A percentile compares a stretch with the other conserved stretches of the same genome.
Evolutionary conservation across 2,888 invertebrate genomes (phyloP).

Genomic region (Aleiodes leptofemur): DNA sequence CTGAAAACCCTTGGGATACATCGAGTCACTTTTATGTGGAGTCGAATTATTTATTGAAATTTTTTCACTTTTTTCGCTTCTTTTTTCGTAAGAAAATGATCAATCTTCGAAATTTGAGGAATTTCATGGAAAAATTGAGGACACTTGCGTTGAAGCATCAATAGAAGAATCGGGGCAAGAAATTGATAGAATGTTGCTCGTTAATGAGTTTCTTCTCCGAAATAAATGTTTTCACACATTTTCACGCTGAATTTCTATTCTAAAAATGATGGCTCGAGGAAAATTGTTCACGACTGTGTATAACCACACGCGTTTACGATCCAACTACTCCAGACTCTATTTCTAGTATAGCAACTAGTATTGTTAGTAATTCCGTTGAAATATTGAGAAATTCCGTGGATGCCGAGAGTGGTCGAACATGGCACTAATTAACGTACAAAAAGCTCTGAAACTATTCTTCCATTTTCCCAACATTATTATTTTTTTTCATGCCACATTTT

Average conservation of each 20-base stretch:
- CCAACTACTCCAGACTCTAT: slow-evolving; percentile 23
- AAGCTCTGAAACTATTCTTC: slow-evolving; percentile 20
- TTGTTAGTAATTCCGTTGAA: slow-evolving; percentile 38
- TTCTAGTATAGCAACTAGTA: slow-evolving; percentile 17
- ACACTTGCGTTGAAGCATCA: no score
- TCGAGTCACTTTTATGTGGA: no score
- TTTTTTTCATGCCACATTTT: slow-evolving; percentile 2
- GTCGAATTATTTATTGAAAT: no score
- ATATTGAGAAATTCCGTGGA: slow-evolving; percentile 45
- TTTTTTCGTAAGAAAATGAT: no score
- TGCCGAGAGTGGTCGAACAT: slow-evolving; percentile 9
- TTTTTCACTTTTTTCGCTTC: no score
- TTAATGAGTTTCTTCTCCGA: neutral
- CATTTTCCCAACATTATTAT: neutral
- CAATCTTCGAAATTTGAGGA: no score
- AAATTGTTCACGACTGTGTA: slow-evolving; percentile 7
- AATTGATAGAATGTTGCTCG: no score
- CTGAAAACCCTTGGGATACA: neutral
- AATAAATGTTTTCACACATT: neutral
- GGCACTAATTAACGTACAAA: slow-evolving; percentile 34
- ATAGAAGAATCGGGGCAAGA: no score
- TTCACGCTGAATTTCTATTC: slow-evolving; percentile 2
- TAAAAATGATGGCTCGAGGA: neutral
- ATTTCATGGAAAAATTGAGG: no score
- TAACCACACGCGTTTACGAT: slow-evolving; percentile 5